Base-by-base conservation (phyloP, 1,140 invertebrate species). In the Drosophila prosaltans region DNA sequence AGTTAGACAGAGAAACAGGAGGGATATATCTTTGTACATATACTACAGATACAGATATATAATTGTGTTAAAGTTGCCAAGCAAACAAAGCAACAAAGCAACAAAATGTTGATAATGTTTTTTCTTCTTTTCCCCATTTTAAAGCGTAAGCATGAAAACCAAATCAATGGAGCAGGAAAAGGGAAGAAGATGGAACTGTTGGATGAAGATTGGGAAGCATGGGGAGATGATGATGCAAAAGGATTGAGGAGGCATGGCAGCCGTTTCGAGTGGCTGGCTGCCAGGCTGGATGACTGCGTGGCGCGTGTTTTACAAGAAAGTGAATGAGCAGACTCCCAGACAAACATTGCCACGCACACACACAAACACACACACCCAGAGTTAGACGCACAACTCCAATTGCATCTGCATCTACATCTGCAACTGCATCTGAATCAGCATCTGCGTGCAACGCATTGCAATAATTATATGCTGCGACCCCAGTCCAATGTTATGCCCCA, bases 381-480 rank as follows among this genome's bases (percentile, higher is more conserved):
- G 32, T 36, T 36, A 36, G 32, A 36, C 72, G 60, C 61, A 43
- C 41, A 68, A 72, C 76, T 51, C 45, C 21, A 26, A 51, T 51
- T 51, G 45, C 45, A 51, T 51, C 45, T 51, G 45, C 57, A 39
- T 48, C 26, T 69, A 7, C 57, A 43, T 28, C n/a, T 36, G 58
- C 28, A 36, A 2, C 45, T 48, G 45, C 7, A 48, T 24, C 45
- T 48, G 45, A 0, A 51, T 26, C 45, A 55, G 60, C 54, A 69
- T 58, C 67, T 74, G 72, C 69, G 69, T 76, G 75, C 74, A 72
- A 84, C 78, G 81, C 81, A 84, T 84, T 85, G 81, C 81, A 77
- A 84, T 84, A 84, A 84, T 84, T 84, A 84, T 84, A 78, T 69
- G 65, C 60, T 65, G 51, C 74, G 61, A 57, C 32, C 69, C 69